phyloP scores from a whole-genome alignment of 2,888 invertebrate species.

The Caenorhabditis macrosperma region DNA sequence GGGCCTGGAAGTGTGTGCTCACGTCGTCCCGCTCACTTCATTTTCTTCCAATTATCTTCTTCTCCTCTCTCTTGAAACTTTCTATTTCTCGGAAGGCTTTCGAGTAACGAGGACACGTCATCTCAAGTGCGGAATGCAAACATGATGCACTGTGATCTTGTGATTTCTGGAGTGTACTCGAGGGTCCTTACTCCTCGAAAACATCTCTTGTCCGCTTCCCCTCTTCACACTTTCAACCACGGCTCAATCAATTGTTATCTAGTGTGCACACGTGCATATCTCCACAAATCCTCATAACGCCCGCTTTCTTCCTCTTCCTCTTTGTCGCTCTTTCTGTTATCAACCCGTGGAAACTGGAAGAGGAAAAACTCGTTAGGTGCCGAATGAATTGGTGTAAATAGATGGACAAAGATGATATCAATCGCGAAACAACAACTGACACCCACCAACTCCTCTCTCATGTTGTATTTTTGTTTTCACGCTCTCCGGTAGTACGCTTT shows the following conservation, averaged over 20 bases:
- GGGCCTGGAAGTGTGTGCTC: conserved; percentile 13
- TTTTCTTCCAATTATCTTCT: conserved; percentile 36
- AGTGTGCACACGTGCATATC: conserved; percentile 12
- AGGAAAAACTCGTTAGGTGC: conserved; percentile 42
- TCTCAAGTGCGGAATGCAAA: not conserved
- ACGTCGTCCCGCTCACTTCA: conserved; percentile 12
- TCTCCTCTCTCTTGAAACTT: too few species aligned
- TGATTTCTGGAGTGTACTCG: conserved; percentile 5
- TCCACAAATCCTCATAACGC: not conserved
- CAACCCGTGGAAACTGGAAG: conserved; percentile 12
- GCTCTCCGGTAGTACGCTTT: conserved; percentile 48
- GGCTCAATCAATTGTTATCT: conserved; percentile 10
- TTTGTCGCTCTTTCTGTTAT: not conserved
- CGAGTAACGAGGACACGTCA: not conserved
- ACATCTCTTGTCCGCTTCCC: conserved; percentile 2
- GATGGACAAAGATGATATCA: conserved; percentile 57
- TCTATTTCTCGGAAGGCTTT: conserved; percentile 4
- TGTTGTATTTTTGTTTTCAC: conserved; percentile 50
- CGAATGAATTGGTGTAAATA: conserved; percentile 44
- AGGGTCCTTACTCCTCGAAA: conserved; percentile 1
- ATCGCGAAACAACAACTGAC: conserved; percentile 53
- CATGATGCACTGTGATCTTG: conserved; percentile 3
- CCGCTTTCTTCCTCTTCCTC: not conserved
- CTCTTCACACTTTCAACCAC: not conserved
- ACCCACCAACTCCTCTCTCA: conserved; percentile 26